Evolutionary conservation across 2,888 invertebrate genomes (phyloP).

Genomic region (Dynastes maya): DNA sequence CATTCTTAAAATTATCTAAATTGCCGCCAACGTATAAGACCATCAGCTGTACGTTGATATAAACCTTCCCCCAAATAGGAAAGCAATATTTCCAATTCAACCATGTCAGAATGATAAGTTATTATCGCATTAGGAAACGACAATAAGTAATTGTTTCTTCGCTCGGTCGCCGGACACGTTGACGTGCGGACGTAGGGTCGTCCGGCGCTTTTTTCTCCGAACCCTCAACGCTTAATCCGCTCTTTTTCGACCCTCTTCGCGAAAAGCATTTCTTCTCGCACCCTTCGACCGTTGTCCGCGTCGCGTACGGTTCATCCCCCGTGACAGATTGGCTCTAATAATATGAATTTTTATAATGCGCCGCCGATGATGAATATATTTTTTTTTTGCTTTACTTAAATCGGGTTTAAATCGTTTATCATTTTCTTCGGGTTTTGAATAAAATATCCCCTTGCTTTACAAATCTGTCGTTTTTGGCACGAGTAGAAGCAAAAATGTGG

Average conservation of each 20-base stretch:
- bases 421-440: constrained; percentile 1
- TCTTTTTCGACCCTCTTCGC: constrained; percentile 36
- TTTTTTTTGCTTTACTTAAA: constrained; percentile 8
- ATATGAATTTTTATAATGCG: constrained; percentile 45
- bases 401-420: constrained; percentile 18
- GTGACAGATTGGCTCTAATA: constrained; percentile 45
- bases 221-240: constrained; percentile 42
- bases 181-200: constrained; percentile 55
- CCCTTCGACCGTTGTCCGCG: constrained; percentile 36
- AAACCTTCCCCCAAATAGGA: constrained; percentile 13
- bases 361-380: constrained; percentile 23
- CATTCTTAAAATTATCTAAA: constrained; percentile 4
- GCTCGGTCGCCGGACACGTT: constrained; percentile 50
- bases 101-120: constrained; percentile 57
- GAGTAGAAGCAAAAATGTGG: too few relatives aligned
- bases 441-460: background rate
- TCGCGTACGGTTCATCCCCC: constrained; percentile 32
- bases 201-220: constrained; percentile 50
- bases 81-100: constrained; percentile 47
- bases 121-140: constrained; percentile 55
- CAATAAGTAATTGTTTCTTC: constrained; percentile 58
- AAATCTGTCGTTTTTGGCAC: background rate
- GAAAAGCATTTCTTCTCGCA: constrained; percentile 32
- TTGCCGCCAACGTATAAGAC: constrained; percentile 5
- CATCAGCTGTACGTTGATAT: constrained; percentile 11